phyloP scores from a whole-genome alignment of 2,113 vertebrate species.

The Coptodon rendalli region DNA sequence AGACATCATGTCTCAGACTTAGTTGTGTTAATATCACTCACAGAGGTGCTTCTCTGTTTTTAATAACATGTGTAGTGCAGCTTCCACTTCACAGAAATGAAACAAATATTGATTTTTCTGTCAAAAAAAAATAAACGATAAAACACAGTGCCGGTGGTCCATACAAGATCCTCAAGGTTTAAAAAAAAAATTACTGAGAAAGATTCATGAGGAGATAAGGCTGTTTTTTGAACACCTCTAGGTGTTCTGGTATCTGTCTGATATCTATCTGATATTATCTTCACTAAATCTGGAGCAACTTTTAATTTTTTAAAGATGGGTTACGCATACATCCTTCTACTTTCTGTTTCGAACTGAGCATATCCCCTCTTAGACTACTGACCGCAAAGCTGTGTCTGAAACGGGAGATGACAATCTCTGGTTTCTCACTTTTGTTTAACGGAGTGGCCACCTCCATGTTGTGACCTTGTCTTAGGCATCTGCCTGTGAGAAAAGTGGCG shows the following conservation, averaged over 20 bases:
- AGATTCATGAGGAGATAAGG: not conserved
- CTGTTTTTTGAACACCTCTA: not conserved
- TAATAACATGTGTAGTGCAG: not conserved
- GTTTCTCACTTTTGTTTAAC: slow-evolving; percentile 23
- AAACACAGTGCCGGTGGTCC: not conserved
- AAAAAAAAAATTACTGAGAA: not conserved
- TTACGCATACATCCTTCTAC: not conserved
- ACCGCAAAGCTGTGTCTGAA: slow-evolving; percentile 8
- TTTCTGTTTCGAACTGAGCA: not conserved
- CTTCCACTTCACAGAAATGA: slow-evolving; percentile 38
- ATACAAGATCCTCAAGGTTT: not conserved
- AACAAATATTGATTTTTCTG: slow-evolving; percentile 59
- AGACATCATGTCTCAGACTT: not conserved
- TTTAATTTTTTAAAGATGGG: slow-evolving; percentile 14
- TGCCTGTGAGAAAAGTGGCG: slow-evolving; percentile 28
- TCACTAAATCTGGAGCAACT: slow-evolving; percentile 13
- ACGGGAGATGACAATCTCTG: slow-evolving; percentile 30
- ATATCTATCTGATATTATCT: not conserved
- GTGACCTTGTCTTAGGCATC: slow-evolving; percentile 66
- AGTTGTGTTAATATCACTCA: not conserved
- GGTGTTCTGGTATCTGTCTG: slow-evolving; percentile 22
- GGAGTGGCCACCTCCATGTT: slow-evolving; percentile 31
- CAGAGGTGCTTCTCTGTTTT: not conserved
- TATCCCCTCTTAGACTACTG: not conserved
- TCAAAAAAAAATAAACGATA: slow-evolving; percentile 19